Percentiles rank a stretch among this genome's conserved stretches.
phyloP scores from a whole-genome alignment of 2,888 invertebrate species.

The Eupithecia exiguata region DNA sequence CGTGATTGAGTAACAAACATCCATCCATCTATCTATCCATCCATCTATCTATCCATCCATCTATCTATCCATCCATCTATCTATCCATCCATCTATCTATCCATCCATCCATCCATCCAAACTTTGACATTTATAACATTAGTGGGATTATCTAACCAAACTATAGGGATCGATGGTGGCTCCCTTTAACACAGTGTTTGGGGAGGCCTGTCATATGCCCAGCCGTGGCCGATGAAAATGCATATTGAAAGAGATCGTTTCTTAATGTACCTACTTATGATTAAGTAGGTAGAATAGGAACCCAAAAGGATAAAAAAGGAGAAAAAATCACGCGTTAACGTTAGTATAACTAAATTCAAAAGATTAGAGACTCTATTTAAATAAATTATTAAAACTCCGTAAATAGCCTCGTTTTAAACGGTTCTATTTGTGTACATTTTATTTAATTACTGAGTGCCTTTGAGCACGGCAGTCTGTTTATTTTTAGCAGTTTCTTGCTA shows the following conservation, averaged over 20 bases:
- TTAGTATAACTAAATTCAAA: neutral
- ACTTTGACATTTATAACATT: too few species aligned
- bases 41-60: too few species aligned
- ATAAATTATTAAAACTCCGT: neutral
- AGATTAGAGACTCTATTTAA: neutral
- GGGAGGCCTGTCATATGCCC: neutral
- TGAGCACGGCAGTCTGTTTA: slow-evolving; percentile 21
- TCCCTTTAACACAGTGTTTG: neutral
- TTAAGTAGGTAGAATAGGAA: too few species aligned
- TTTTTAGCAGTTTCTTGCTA: slow-evolving; percentile 36
- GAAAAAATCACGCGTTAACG: neutral
- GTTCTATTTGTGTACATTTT: slow-evolving; percentile 25
- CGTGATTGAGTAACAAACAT: too few species aligned
- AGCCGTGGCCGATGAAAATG: neutral
- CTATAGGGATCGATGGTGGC: too few species aligned
- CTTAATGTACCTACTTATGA: too few species aligned
- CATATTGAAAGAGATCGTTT: neutral
- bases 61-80: too few species aligned
- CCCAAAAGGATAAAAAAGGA: too few species aligned
- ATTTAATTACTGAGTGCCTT: slow-evolving; percentile 43
- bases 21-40: too few species aligned
- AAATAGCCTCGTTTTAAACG: neutral
- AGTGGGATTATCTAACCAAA: too few species aligned
- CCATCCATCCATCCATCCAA: too few species aligned
- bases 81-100: too few species aligned